Base-by-base conservation (phyloP, 35 echinoderm and acorn worm genomes). In the Eucidaris tribuloides region DNA sequence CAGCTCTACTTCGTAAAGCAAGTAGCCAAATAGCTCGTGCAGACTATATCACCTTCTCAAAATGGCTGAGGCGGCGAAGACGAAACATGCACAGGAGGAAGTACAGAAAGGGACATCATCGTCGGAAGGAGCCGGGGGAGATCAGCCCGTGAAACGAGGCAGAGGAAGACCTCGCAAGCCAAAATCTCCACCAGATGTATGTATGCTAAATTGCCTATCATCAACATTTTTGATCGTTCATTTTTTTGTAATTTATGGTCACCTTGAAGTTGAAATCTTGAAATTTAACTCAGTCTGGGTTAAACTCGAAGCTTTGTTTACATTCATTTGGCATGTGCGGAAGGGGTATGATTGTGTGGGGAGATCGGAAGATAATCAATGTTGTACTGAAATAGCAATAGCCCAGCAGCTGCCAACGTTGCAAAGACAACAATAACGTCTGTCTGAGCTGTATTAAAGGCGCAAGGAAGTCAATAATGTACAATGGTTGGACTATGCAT, bases 111-210 rank as follows among this genome's bases (percentile, higher is more conserved):
- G 44, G 35, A 44, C 68, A 20, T 74, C 68, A 9, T 33, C 41
- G 36, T 33, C 68, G 7, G 64, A 7, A 44, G 68, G 44, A 24
- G 68, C 35, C 18, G 68, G 68, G 38, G 68, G 68, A 74, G 68
- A 74, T 17, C 68, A 33, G 28, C 48, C 48, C 9, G 68, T 74
- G 68, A 74, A 74, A 23, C 68, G 68, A 25, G 68, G 68, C 39
- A 6, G 68, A 40, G 68, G 68, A 44, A 74, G 68, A 74, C 68
- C 68, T 40, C 68, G 68, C 33, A 74, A 68, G 18, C 64, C 64
- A 27, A 68, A 74, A 40, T 40, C 29, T 33, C 7, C 38, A 7
- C 28, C 15, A 20, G 66, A 74, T 14, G 68, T 74, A 68, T 25
- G 64, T n/a, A n/a, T n/a, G n/a, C n/a, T n/a, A n/a, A n/a, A n/a